phyloP scores from a whole-genome alignment of 2,797 vertebrate genomes.

The Avahi laniger region DNA sequence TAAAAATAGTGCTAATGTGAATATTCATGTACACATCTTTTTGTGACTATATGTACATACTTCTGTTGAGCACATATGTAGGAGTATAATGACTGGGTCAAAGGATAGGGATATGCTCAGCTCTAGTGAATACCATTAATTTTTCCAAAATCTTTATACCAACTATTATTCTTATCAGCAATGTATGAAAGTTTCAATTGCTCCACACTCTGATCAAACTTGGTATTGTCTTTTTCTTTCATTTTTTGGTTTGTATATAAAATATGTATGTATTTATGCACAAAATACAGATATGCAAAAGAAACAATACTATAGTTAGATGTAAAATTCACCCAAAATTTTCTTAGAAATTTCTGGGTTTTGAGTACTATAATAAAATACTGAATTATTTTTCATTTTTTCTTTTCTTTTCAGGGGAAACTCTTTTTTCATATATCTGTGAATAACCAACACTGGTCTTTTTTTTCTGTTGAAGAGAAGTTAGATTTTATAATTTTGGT shows the following conservation, averaged over 20 bases:
- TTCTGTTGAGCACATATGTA: not conserved
- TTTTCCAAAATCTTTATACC: not conserved
- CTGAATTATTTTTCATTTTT: not conserved
- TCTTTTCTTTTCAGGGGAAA: slow-evolving; percentile 15
- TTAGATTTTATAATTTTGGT: slow-evolving; percentile 35
- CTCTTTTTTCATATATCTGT: not conserved
- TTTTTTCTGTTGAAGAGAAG: not conserved
- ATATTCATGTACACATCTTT: not conserved
- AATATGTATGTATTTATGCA: not conserved
- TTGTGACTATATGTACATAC: not conserved
- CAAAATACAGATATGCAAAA: not conserved
- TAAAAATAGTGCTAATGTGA: not conserved
- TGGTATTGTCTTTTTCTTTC: not conserved
- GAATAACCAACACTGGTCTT: not conserved
- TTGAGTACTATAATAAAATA: not conserved
- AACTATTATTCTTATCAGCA: not conserved
- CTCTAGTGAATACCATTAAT: not conserved
- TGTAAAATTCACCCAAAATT: not conserved
- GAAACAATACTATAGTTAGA: not conserved
- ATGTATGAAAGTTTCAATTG: not conserved
- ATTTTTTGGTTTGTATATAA: not conserved
- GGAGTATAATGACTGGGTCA: not conserved
- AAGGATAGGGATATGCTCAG: not conserved
- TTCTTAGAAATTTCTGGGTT: slow-evolving; percentile 11
- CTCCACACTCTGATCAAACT: not conserved